These are phyloP conservation scores for Rhabdophis nuchalis DNA, from an alignment of 2,797 vertebrate genomes.

Conservation along the genomic window DNA sequence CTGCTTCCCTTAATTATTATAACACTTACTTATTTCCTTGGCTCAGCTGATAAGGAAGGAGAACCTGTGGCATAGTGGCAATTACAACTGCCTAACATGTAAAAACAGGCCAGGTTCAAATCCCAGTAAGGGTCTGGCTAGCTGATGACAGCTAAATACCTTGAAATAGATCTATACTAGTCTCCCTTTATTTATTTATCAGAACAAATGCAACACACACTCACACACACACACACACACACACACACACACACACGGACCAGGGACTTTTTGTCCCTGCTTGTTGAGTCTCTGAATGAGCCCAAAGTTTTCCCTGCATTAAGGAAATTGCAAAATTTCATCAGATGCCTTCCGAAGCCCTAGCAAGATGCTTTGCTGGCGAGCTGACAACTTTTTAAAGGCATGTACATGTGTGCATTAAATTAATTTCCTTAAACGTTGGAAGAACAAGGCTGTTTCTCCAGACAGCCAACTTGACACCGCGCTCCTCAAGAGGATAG, in stretches of 20 bases:
- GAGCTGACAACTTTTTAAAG: slow-evolving; percentile 29
- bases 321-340: slow-evolving; percentile 13
- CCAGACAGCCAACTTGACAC: slow-evolving; percentile 45
- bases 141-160: too few relatives aligned
- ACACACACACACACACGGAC: not conserved
- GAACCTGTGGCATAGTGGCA: too few relatives aligned
- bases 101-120: too few relatives aligned
- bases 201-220: too few relatives aligned
- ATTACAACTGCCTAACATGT: too few relatives aligned
- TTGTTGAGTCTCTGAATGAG: not conserved
- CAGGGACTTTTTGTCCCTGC: not conserved
- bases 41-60: too few relatives aligned
- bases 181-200: too few relatives aligned
- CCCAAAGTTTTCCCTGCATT: not conserved
- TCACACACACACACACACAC: too few relatives aligned
- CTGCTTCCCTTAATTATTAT: too few relatives aligned
- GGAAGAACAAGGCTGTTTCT: slow-evolving; percentile 52
- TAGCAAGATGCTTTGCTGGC: slow-evolving; percentile 14
- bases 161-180: too few relatives aligned
- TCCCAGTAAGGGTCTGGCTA: too few relatives aligned
- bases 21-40: too few relatives aligned
- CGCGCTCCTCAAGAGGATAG: slow-evolving; percentile 42
- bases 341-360: not conserved
- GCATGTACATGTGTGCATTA: not conserved
- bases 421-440: slow-evolving; percentile 49